Evolutionary conservation across 53 echinoderm and acorn worm genomes (phyloP).

Genomic region (Echinometra lucunter): DNA sequence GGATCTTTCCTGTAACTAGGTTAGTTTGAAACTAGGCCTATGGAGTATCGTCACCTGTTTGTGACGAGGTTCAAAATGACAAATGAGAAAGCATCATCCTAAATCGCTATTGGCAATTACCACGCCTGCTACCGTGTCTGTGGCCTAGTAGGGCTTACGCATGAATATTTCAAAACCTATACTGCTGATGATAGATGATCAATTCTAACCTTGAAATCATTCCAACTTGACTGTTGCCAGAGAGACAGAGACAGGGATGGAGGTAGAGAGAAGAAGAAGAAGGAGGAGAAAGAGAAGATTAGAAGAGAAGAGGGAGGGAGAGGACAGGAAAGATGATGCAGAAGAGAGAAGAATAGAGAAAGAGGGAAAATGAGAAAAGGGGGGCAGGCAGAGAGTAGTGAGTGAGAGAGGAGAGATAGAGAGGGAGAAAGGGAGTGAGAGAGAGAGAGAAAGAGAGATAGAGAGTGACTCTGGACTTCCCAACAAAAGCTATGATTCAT

Average conservation of each 20-base stretch:
- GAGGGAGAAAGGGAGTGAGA: neutral
- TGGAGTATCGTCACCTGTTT: conserved; percentile 23
- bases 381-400: no score
- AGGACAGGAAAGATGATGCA: no score
- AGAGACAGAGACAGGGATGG: neutral
- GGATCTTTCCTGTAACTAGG: neutral
- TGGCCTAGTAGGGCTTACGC: neutral
- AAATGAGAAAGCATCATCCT: conserved; percentile 16
- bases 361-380: no score
- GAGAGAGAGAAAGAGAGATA: neutral
- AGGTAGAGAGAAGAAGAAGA: neutral
- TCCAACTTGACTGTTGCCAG: conserved; percentile 43
- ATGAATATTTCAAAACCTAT: conserved; percentile 44
- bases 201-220: conserved; percentile 26
- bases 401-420: neutral
- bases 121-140: conserved; percentile 34
- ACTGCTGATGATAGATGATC: conserved; percentile 34
- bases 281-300: no score
- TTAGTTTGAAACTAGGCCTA: neutral
- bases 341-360: no score
- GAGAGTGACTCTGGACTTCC: neutral
- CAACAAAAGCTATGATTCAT: conserved; percentile 24
- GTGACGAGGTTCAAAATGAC: conserved; percentile 14
- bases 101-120: conserved; percentile 35
- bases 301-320: no score